These are phyloP conservation scores for Falco cherrug DNA, from an alignment of 2,797 vertebrate species.

Conservation along the genomic window DNA sequence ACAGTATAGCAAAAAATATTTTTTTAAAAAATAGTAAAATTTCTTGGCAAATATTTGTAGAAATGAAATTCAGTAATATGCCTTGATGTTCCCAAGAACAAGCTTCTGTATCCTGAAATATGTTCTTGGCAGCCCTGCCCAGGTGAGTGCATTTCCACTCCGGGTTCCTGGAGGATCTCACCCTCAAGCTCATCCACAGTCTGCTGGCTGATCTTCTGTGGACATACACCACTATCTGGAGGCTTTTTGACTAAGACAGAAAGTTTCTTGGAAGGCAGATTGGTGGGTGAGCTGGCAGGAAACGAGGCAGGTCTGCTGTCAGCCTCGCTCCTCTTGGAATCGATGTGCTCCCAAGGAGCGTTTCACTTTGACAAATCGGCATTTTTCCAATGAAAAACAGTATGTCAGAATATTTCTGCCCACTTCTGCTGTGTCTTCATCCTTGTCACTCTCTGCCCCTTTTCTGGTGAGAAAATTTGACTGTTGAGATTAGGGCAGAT, in stretches of 20 bases:
- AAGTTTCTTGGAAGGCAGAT: not conserved
- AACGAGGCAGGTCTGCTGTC: not conserved
- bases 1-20: not conserved
- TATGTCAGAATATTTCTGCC: constrained; percentile 7
- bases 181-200: not conserved
- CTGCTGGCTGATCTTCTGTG: not conserved
- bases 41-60: not conserved
- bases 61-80: not conserved
- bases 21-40: not conserved
- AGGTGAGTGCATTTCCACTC: not conserved
- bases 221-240: not conserved
- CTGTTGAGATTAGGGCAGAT: not conserved
- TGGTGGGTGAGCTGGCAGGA: not conserved
- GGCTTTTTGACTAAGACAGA: not conserved
- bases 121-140: not conserved
- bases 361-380: not conserved
- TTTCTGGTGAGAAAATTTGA: not conserved
- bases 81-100: not conserved
- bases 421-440: not conserved
- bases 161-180: rapidly evolving
- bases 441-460: not conserved
- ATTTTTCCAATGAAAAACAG: constrained; percentile 18
- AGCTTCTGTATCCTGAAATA: not conserved
- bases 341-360: rapidly evolving
- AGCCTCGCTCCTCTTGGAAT: not conserved